phyloP scores from a whole-genome alignment of 2,888 invertebrate species.

The Meiosimyza decipiens region DNA sequence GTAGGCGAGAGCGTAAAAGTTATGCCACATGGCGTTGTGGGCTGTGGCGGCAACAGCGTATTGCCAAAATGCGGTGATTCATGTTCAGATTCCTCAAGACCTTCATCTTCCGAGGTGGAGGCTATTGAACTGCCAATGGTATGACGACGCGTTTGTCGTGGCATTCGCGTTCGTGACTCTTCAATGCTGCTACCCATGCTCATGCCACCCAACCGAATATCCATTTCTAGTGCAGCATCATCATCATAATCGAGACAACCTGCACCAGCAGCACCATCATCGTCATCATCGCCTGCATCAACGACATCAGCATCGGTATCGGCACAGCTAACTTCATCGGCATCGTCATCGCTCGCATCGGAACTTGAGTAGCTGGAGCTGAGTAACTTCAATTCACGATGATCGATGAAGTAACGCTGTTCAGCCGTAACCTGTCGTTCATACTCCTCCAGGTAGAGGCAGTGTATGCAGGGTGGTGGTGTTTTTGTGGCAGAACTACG shows the following conservation, averaged over 20 bases:
- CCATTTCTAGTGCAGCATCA: slow-evolving; percentile 56
- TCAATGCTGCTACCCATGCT: slow-evolving; percentile 55
- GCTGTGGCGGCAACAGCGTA: slow-evolving; percentile 66
- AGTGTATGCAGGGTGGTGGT: slow-evolving; percentile 80
- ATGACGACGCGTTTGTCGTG: slow-evolving; percentile 59
- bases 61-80: slow-evolving; percentile 67
- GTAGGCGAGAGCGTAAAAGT: slow-evolving; percentile 75
- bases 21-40: slow-evolving; percentile 71
- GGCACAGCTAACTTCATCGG: slow-evolving; percentile 29
- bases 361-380: slow-evolving; percentile 70
- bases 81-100: slow-evolving; percentile 66
- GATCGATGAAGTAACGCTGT: slow-evolving; percentile 61
- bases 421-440: slow-evolving; percentile 69
- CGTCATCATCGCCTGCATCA: slow-evolving; percentile 41
- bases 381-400: slow-evolving; percentile 63
- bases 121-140: slow-evolving; percentile 60
- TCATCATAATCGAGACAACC: slow-evolving; percentile 47
- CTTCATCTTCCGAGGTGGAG: slow-evolving; percentile 67
- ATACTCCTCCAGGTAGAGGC: slow-evolving; percentile 81
- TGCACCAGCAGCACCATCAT: slow-evolving; percentile 29
- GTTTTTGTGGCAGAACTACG: slow-evolving; percentile 75
- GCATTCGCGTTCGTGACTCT: slow-evolving; percentile 55
- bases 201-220: slow-evolving; percentile 55
- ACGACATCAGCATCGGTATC: slow-evolving; percentile 41
- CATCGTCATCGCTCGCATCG: slow-evolving; percentile 66